Base-by-base conservation (phyloP, 1,140 invertebrate species). In the Drepana arcuata region DNA sequence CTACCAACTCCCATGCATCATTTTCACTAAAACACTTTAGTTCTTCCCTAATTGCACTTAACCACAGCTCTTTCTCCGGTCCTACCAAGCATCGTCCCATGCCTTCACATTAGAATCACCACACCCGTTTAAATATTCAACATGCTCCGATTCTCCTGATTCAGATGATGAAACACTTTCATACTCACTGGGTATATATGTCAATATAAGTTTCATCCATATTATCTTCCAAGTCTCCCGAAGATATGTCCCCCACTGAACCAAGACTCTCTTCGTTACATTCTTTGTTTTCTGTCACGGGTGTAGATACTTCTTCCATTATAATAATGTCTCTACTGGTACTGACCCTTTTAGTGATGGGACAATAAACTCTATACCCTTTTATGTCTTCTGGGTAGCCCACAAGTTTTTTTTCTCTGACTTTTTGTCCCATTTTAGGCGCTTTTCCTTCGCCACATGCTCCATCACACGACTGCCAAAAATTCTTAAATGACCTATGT, bases 401-500 rank as follows among this genome's bases (percentile, higher is more conserved):
- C 23, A 47, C 33, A 31, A 47, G 36, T 39, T 35, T 47, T 12
- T 43, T 39, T 41, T 40, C 28, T 11, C 40, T 14, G 40, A 39
- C 16, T 48, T 49, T 26, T 11, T 49, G 24, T 49, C 40, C 40
- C 40, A 49, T 27, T 39, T 49, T 9, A 13, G 21, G 15, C 46
- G 34, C 31, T 49, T 42, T 33, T 49, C 31, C 36, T 48, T 30
- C 25, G 45, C 26, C 16, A 44, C 40, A 18, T 52, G 39, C 12
- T 41, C 36, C 25, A 32, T 39, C n/a, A 41, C 28, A 3, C 24
- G 34, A 34, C 61, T 74, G 7, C 75, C 74, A 59, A 84, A 79
- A 16, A 59, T 38, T 21, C 49, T 49, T 2, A 83, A 11, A 47
- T 77, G 45, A 5, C 14, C 4, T 10, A 26, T n/a, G n/a, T 77